phyloP scores from a whole-genome alignment of 1,140 invertebrate genomes.

The Bombus huntii region DNA sequence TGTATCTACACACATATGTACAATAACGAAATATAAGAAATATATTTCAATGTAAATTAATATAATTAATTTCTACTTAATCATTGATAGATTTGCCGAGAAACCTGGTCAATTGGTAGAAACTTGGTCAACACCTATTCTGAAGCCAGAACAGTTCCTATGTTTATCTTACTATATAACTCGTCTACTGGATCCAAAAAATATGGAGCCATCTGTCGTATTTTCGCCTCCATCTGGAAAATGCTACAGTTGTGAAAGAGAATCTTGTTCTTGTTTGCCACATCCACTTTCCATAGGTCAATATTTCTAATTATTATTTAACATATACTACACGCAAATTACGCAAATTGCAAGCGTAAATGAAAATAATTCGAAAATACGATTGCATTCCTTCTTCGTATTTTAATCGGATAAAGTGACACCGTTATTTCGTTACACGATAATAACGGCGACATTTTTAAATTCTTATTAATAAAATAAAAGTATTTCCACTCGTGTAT shows the following conservation, averaged over 20 bases:
- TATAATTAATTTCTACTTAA: neutral
- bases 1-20: neutral
- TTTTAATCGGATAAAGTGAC: neutral
- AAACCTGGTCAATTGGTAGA: conserved; percentile 1
- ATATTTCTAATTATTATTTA: neutral
- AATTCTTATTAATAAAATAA: neutral
- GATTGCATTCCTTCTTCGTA: no score
- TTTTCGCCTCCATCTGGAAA: conserved; percentile 6
- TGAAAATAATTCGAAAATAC: neutral
- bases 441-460: neutral
- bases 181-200: conserved; percentile 41
- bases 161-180: conserved; percentile 44
- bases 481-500: neutral
- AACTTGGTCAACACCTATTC: conserved; percentile 16
- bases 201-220: neutral
- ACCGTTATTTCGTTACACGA: neutral
- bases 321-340: neutral
- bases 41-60: neutral
- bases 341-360: neutral
- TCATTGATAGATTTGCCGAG: conserved; percentile 11
- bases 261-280: conserved; percentile 44
- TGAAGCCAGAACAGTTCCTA: conserved; percentile 55
- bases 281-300: neutral
- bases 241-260: conserved; percentile 42
- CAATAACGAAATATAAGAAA: neutral